phyloP scores from a whole-genome alignment of 1,140 invertebrate species.

The Scaptomyza graminum region DNA sequence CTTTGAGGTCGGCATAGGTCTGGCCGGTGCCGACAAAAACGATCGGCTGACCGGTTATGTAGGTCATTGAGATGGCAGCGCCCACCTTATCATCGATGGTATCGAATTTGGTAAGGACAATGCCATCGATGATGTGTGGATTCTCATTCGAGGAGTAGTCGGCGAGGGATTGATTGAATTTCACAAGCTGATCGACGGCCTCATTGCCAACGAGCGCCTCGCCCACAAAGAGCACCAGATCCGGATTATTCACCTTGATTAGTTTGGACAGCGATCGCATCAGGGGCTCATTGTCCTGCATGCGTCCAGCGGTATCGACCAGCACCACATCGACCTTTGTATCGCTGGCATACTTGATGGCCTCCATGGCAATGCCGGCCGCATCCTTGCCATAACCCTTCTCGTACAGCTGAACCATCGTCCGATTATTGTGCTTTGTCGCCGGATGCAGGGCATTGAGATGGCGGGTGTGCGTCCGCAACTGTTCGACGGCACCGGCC shows the following conservation, averaged over 20 bases:
- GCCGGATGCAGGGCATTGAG: constrained; percentile 97
- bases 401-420: constrained; percentile 98
- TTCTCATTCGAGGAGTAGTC: constrained; percentile 92
- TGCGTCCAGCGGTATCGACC: constrained; percentile 98
- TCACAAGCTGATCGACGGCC: constrained; percentile 99
- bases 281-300: constrained; percentile 99
- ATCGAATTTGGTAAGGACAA: constrained; percentile 99
- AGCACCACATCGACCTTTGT: constrained; percentile 95
- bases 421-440: constrained; percentile 87
- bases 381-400: constrained; percentile 99
- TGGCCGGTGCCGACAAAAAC: constrained; percentile 99
- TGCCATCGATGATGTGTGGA: constrained; percentile 98
- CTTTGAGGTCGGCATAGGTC: constrained; percentile 99
- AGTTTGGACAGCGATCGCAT: constrained; percentile 98
- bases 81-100: constrained; percentile 99
- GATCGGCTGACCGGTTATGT: constrained; percentile 99
- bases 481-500: constrained; percentile 99
- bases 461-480: constrained; percentile 97
- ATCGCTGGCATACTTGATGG: constrained; percentile 94
- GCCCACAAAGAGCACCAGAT: constrained; percentile 99
- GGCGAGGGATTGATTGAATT: constrained; percentile 98
- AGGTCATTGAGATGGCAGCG: constrained; percentile 99
- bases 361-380: constrained; percentile 98
- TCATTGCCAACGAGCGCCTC: constrained; percentile 99
- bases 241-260: constrained; percentile 95